Conservation (phyloP, 2,113 vertebrate genomes). For the Phrynocephalus versicolor region DNA sequence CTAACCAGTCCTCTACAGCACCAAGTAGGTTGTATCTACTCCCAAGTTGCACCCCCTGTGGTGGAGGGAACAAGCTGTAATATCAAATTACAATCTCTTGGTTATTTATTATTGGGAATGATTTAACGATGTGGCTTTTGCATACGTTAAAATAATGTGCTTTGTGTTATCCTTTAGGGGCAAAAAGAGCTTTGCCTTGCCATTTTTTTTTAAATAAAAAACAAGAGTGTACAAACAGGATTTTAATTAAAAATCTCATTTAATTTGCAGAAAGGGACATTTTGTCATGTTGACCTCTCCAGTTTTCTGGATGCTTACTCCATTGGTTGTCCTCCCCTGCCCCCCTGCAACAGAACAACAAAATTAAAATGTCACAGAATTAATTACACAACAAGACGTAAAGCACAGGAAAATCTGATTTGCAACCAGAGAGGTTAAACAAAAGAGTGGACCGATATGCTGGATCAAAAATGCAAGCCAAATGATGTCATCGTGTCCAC, state of each 20-base stretch:
- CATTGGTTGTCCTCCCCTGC: not conserved
- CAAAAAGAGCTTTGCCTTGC: not conserved
- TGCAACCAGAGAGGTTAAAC: not conserved
- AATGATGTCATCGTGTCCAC: not conserved
- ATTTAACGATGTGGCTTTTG: not conserved
- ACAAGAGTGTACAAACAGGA: not conserved
- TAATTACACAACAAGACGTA: slow-evolving; percentile 5
- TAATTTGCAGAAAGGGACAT: not conserved
- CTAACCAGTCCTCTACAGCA: not conserved
- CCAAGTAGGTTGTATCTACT: not conserved
- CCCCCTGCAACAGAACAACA: not conserved
- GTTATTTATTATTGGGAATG: not conserved
- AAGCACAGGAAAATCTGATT: not conserved
- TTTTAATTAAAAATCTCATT: not conserved
- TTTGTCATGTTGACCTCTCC: not conserved
- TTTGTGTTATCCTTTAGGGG: not conserved
- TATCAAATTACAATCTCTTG: not conserved
- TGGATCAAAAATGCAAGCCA: not conserved
- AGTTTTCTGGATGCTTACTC: not conserved
- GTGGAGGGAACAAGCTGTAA: not conserved
- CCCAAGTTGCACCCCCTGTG: not conserved
- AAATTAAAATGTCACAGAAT: slow-evolving; percentile 7
- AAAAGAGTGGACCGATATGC: not conserved
- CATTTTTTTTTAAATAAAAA: not conserved
- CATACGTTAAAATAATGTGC: not conserved